Percentiles rank a stretch among this genome's conserved stretches.
These are phyloP conservation scores for Erythrocercus mccallii DNA, from an alignment of 2,113 vertebrate species.

Conservation along the genomic window DNA sequence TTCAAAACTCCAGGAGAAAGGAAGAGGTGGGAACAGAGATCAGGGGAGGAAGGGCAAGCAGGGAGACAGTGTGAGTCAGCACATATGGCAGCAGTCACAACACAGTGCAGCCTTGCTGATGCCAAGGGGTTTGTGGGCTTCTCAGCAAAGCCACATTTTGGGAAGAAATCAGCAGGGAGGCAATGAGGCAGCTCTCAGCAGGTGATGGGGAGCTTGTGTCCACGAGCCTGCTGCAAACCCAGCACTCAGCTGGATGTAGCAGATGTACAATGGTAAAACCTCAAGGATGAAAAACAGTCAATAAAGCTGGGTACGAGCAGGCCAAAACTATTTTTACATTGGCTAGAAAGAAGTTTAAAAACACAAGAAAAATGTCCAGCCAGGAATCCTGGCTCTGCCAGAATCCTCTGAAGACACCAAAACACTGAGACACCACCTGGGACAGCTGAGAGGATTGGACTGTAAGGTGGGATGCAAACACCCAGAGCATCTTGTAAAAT, in stretches of 20 bases:
- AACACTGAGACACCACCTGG: background rate
- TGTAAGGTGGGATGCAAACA: background rate
- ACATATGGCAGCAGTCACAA: conserved; percentile 12
- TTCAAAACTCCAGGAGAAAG: background rate
- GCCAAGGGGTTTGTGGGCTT: background rate
- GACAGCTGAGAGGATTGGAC: background rate
- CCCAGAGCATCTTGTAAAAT: background rate
- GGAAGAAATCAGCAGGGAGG: background rate
- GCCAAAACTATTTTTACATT: background rate
- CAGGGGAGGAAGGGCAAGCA: background rate
- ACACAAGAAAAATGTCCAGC: background rate
- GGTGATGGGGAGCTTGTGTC: background rate
- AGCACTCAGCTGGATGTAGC: background rate
- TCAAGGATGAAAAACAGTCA: background rate
- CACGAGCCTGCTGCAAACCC: background rate
- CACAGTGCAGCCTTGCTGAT: background rate
- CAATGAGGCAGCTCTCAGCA: background rate
- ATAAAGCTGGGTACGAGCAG: background rate
- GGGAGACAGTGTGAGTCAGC: conserved; percentile 24
- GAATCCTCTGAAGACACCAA: background rate
- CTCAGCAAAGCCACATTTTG: background rate
- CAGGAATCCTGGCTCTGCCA: background rate
- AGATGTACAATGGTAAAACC: background rate
- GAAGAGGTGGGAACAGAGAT: background rate
- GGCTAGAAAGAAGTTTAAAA: background rate